Percentiles rank a stretch among this genome's conserved stretches.
Evolutionary conservation across 2,797 vertebrate genomes (phyloP).

Genomic region (Poeciliopsis presidionis): DNA sequence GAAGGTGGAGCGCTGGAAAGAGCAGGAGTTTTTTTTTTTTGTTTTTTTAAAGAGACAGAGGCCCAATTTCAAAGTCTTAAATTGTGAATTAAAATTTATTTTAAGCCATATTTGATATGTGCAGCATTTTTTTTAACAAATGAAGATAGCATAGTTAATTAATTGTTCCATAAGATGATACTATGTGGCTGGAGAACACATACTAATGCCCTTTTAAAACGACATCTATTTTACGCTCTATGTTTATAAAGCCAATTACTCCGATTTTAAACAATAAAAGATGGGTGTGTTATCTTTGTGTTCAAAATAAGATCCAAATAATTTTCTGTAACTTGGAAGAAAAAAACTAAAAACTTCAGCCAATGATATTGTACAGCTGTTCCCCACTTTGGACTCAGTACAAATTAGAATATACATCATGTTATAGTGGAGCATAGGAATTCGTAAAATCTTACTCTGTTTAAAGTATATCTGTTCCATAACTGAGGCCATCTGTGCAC

Average conservation of each 20-base stretch:
- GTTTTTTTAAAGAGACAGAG: no score
- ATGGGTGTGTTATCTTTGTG: not conserved
- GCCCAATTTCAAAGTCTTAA: no score
- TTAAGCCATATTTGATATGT: no score
- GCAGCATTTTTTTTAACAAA: no score
- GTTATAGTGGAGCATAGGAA: not conserved
- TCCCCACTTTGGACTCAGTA: not conserved
- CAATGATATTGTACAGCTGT: not conserved
- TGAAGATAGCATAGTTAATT: no score
- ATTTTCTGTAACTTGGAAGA: not conserved
- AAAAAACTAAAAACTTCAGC: not conserved
- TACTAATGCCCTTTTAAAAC: not conserved
- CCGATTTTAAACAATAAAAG: not conserved
- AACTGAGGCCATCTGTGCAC: conserved; percentile 14
- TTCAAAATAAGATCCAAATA: not conserved
- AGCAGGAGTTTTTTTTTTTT: no score
- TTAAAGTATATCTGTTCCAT: conserved; percentile 4
- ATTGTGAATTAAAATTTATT: no score
- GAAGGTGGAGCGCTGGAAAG: no score
- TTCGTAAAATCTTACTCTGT: not conserved
- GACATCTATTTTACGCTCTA: not conserved
- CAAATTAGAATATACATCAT: not conserved
- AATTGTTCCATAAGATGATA: no score
- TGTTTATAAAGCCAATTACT: not conserved
- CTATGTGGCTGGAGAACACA: no score